These are phyloP conservation scores for Limonius californicus DNA, from an alignment of 1,140 invertebrate genomes.

Conservation along the genomic window DNA sequence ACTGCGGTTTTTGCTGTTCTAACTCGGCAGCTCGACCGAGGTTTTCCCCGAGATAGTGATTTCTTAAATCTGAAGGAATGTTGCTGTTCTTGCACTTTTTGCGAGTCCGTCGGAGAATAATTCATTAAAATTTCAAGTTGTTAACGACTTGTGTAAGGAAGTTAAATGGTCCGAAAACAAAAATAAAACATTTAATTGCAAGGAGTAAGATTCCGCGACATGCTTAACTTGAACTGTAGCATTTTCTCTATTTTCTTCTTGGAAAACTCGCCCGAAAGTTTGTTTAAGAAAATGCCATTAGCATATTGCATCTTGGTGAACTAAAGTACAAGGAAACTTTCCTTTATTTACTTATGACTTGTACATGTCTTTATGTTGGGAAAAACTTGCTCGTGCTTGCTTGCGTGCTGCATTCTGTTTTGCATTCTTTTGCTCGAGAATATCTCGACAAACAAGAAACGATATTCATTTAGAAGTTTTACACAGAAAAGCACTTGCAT, in stretches of 20 bases:
- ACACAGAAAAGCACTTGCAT: not conserved
- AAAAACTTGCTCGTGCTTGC: not conserved
- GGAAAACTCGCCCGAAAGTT: not conserved
- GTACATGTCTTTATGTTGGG: constrained; percentile 1
- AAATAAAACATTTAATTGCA: constrained; percentile 7
- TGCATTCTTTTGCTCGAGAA: not conserved
- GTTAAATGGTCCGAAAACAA: constrained; percentile 2
- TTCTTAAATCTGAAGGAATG: not conserved
- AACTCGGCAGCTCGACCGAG: no score
- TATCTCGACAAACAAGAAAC: not conserved
- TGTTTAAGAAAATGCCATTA: constrained; percentile 4
- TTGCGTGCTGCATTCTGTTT: not conserved
- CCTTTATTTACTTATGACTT: constrained; percentile 12
- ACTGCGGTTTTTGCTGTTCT: not conserved
- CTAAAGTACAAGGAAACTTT: not conserved
- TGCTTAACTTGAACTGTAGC: not conserved
- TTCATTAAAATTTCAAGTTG: constrained; percentile 8
- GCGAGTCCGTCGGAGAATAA: not conserved
- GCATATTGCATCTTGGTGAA: constrained; percentile 10
- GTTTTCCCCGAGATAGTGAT: not conserved
- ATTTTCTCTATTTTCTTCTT: constrained; percentile 5
- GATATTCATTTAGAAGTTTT: not conserved
- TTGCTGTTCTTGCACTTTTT: not conserved
- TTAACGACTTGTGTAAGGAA: not conserved
- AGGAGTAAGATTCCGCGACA: not conserved